A percentile compares a stretch with the other conserved stretches of the same genome.
phyloP scores from a whole-genome alignment of 2,113 vertebrate species.

The Diadophis punctatus region DNA sequence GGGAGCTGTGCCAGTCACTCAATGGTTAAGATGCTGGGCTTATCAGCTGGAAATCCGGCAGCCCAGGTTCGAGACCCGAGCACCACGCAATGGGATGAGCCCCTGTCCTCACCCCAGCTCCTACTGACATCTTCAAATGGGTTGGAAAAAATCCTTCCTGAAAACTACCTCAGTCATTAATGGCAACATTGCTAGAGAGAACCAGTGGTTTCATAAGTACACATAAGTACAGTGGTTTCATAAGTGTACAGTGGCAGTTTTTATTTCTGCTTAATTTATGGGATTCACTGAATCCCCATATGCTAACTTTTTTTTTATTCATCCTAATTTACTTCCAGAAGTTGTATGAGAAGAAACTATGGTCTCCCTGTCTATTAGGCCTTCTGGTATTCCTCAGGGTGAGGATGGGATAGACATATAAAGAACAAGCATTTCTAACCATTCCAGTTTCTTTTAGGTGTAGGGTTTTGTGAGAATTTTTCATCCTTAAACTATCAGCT shows the following conservation, averaged over 20 bases:
- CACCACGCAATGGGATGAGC: neutral
- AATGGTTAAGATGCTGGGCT: neutral
- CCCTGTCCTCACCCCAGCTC: neutral
- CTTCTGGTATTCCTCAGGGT: neutral
- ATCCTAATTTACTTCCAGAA: neutral
- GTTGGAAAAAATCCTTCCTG: neutral
- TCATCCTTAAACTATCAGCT: neutral
- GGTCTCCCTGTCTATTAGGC: neutral
- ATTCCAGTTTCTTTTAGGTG: neutral
- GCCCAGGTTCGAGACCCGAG: neutral
- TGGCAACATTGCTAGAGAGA: neutral
- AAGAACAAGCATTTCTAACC: neutral
- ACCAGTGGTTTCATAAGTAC: neutral
- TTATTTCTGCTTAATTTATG: neutral
- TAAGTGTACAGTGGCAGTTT: neutral
- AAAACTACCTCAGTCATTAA: neutral
- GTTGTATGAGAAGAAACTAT: neutral
- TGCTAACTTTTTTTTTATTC: no score
- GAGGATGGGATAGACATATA: neutral
- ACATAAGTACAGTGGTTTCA: neutral
- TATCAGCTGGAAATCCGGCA: neutral
- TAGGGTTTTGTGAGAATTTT: neutral
- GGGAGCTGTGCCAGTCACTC: neutral
- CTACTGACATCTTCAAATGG: neutral
- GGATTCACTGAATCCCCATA: neutral